Evolutionary conservation across 2,797 vertebrate genomes (phyloP).

Genomic region (Fundulus diaphanus): DNA sequence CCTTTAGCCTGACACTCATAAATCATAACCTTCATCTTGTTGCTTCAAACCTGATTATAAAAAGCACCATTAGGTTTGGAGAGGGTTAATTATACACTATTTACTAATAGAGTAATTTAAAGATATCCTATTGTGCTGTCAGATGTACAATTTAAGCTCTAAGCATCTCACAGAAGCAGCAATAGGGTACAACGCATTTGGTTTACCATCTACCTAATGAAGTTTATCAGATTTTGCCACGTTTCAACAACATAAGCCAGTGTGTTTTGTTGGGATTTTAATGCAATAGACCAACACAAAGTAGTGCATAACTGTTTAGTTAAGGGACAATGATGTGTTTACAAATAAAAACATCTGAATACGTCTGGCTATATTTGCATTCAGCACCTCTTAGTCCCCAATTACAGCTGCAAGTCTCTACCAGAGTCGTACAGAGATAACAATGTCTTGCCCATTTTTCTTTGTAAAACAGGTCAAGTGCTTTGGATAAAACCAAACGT

Average conservation of each 20-base stretch:
- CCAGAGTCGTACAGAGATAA: neutral
- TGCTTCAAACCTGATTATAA: slow-evolving; percentile 54
- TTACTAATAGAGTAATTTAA: slow-evolving; percentile 59
- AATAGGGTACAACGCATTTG: neutral
- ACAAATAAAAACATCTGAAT: neutral
- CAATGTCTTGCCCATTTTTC: neutral
- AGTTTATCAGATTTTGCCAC: neutral
- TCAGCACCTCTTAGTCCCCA: neutral
- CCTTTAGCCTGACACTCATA: slow-evolving; percentile 53
- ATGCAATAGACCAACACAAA: too few species aligned
- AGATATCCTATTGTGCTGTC: slow-evolving; percentile 25
- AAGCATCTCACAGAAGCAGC: slow-evolving; percentile 28
- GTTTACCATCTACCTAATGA: neutral
- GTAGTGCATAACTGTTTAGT: neutral
- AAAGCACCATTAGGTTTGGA: slow-evolving; percentile 35
- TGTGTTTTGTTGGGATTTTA: too few species aligned
- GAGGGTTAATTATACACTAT: slow-evolving; percentile 60
- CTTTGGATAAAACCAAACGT: neutral
- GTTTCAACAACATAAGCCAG: neutral
- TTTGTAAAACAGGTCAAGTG: neutral
- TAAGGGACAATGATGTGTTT: neutral
- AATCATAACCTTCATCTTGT: slow-evolving; percentile 57
- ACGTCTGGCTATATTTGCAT: neutral
- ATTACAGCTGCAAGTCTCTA: neutral
- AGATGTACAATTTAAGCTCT: slow-evolving; percentile 45